Percentiles rank a stretch among this genome's conserved stretches.
Evolutionary conservation across 2,888 invertebrate species (phyloP).

Genomic region (Corbicula japonica): DNA sequence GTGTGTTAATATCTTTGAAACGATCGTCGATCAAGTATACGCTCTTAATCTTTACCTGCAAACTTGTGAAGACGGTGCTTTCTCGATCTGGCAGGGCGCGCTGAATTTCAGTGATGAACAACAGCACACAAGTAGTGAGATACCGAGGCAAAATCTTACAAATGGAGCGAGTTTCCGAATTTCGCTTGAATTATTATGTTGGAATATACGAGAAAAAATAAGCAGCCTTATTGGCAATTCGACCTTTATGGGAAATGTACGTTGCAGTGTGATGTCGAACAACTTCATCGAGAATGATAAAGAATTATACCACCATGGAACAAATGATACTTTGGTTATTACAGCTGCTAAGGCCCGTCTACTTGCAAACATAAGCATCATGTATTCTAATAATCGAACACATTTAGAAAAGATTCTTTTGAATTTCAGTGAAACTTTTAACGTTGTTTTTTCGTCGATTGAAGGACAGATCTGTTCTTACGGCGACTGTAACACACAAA

Average conservation of each 20-base stretch:
- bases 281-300: neutral
- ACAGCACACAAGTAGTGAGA: neutral
- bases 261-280: neutral
- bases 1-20: neutral
- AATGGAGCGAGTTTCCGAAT: too few species aligned
- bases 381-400: neutral
- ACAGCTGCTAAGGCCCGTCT: neutral
- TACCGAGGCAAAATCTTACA: neutral
- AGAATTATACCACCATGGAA: neutral
- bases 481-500: too few species aligned
- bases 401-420: neutral
- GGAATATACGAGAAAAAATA: neutral
- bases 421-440: neutral
- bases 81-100: too few species aligned
- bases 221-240: neutral
- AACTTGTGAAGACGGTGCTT: neutral
- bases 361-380: neutral
- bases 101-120: neutral
- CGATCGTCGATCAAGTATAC: neutral
- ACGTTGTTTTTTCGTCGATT: neutral
- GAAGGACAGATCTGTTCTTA: neutral
- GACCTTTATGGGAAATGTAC: neutral
- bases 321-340: neutral
- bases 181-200: neutral
- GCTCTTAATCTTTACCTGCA: neutral